A percentile compares a stretch with the other conserved stretches of the same genome.
Evolutionary conservation across 2,888 invertebrate genomes (phyloP).

Genomic region (Bimastos eiseni): DNA sequence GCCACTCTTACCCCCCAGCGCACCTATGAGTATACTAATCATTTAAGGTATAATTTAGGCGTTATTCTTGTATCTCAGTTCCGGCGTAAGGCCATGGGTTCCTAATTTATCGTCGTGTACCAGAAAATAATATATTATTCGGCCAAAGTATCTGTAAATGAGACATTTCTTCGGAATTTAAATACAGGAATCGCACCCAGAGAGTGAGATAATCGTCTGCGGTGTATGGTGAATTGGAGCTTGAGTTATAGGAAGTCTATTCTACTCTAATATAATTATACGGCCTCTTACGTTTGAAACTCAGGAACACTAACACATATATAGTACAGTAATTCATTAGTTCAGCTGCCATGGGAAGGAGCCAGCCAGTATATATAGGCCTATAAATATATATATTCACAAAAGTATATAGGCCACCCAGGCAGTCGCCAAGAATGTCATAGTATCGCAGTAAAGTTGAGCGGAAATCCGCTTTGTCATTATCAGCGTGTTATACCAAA

Average conservation of each 20-base stretch:
- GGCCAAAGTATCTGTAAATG: not conserved
- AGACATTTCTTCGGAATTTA: not conserved
- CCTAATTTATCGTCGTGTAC: not conserved
- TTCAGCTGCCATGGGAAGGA: too few species aligned
- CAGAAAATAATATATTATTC: slow-evolving; percentile 3
- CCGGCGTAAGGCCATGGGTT: not conserved
- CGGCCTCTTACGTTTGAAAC: not conserved
- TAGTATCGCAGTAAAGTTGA: too few species aligned
- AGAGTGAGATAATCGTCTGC: too few species aligned
- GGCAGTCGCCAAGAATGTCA: too few species aligned
- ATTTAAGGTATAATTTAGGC: not conserved
- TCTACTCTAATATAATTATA: not conserved
- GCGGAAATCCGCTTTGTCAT: too few species aligned
- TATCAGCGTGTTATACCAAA: too few species aligned
- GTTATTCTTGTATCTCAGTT: not conserved
- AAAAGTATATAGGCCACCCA: too few species aligned
- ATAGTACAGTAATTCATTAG: too few species aligned
- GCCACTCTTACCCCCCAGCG: not conserved
- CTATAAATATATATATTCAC: too few species aligned
- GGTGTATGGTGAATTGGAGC: not conserved
- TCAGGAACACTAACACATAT: too few species aligned
- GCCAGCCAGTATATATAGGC: too few species aligned
- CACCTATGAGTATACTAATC: not conserved
- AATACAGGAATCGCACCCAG: not conserved
- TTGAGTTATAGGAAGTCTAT: not conserved